Percentiles rank a stretch among this genome's conserved stretches.
These are phyloP conservation scores for Callionymus lyra DNA, from an alignment of 2,113 vertebrate genomes.

Conservation along the genomic window DNA sequence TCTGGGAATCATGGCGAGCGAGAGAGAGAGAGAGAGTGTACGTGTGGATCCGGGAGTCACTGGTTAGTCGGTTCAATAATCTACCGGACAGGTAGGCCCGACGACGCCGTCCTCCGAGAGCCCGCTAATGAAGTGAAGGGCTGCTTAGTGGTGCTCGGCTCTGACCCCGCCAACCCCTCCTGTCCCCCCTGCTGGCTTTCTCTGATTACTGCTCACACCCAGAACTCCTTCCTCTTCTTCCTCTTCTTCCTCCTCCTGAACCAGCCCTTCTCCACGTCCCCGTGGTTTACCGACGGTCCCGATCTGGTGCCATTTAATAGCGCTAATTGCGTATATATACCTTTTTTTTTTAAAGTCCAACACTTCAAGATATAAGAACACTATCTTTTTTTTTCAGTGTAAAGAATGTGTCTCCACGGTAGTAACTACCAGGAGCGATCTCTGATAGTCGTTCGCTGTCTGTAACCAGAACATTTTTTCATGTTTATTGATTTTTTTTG, in stretches of 20 bases:
- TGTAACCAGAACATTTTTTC: too few relatives aligned
- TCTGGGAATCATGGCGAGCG: constrained; percentile 47
- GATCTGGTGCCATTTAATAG: neutral
- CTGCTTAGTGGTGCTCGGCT: constrained; percentile 81
- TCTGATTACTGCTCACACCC: constrained; percentile 55
- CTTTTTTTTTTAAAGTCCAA: too few relatives aligned
- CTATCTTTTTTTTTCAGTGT: too few relatives aligned
- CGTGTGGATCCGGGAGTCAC: constrained; percentile 56
- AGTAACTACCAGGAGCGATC: too few relatives aligned
- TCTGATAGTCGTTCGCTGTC: too few relatives aligned
- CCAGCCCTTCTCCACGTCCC: constrained; percentile 18
- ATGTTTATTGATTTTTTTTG: too few relatives aligned
- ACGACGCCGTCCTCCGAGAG: constrained; percentile 77
- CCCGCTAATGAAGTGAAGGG: constrained; percentile 94
- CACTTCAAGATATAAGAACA: too few relatives aligned
- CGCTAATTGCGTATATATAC: too few relatives aligned
- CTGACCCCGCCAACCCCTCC: constrained; percentile 82
- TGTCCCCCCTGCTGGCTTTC: constrained; percentile 57
- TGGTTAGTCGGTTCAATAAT: constrained; percentile 88
- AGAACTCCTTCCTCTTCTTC: constrained; percentile 18
- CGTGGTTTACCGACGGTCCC: constrained; percentile 11
- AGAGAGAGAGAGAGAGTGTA: constrained; percentile 28
- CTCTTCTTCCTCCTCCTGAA: too few relatives aligned
- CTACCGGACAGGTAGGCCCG: constrained; percentile 89
- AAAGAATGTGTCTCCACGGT: too few relatives aligned